These are phyloP conservation scores for Talpa occidentalis DNA, from an alignment of 2,113 vertebrate genomes.

Conservation along the genomic window DNA sequence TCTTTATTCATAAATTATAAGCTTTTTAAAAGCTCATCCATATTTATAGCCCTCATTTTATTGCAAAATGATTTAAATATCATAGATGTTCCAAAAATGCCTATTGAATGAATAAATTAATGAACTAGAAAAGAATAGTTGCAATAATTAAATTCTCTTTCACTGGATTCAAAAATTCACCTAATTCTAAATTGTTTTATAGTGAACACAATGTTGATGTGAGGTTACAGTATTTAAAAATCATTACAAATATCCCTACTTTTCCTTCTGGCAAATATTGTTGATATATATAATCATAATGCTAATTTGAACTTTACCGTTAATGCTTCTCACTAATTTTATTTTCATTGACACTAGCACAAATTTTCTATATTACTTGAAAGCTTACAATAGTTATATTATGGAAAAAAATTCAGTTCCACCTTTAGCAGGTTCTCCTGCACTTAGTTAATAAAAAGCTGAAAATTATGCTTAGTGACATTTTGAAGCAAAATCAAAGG, in stretches of 20 bases:
- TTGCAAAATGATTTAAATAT: slow-evolving; percentile 2
- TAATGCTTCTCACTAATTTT: neutral
- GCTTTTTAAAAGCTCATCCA: neutral
- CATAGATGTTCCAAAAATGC: neutral
- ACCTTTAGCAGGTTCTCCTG: neutral
- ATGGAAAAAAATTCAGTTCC: neutral
- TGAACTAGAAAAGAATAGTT: neutral
- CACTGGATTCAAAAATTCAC: neutral
- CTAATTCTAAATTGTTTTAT: neutral
- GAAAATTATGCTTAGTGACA: neutral
- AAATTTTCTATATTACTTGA: neutral
- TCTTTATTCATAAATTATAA: neutral
- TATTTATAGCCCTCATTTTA: neutral
- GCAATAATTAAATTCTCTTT: slow-evolving; percentile 10
- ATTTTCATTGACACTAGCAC: neutral
- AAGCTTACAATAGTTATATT: slow-evolving; percentile 20
- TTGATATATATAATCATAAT: neutral
- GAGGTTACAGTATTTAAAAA: neutral
- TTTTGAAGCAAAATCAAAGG: slow-evolving; percentile 23
- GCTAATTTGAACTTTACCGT: slow-evolving; percentile 9
- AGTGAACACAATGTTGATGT: neutral
- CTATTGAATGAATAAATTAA: slow-evolving; percentile 31
- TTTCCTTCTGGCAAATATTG: neutral
- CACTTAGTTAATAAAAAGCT: neutral
- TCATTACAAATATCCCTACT: neutral